Conservation (phyloP, 2,888 invertebrate genomes). For the Ormia ochracea region DNA sequence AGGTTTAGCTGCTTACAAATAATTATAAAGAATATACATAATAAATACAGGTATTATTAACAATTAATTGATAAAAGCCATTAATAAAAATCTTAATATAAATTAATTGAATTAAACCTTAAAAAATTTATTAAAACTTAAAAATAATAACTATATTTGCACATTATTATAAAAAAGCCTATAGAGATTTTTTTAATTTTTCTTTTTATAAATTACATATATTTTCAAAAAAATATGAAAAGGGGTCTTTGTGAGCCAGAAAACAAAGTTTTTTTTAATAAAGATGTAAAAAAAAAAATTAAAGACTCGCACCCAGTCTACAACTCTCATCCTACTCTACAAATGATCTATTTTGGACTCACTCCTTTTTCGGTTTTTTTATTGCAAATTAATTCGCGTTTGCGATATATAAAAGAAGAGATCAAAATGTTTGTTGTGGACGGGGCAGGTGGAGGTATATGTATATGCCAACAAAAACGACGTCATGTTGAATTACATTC, state of each 20-base stretch:
- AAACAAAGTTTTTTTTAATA: neutral
- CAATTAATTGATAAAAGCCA: constrained; percentile 34
- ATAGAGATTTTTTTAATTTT: neutral
- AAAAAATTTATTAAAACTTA: constrained; percentile 13
- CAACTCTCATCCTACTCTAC: too few relatives aligned
- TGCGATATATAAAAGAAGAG: too few relatives aligned
- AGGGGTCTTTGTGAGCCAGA: neutral
- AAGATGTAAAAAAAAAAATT: too few relatives aligned
- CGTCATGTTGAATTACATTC: too few relatives aligned
- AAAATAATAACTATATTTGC: constrained; percentile 57
- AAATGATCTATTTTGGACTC: too few relatives aligned
- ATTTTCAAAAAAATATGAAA: neutral
- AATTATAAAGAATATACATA: constrained; percentile 49
- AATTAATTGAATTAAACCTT: constrained; percentile 40
- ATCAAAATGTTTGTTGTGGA: too few relatives aligned
- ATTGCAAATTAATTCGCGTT: too few relatives aligned
- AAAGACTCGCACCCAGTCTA: too few relatives aligned
- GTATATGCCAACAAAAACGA: too few relatives aligned
- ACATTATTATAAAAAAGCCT: constrained; percentile 43
- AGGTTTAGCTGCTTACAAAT: constrained; percentile 60
- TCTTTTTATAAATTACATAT: neutral
- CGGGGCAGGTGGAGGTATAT: too few relatives aligned
- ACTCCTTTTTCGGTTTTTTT: too few relatives aligned
- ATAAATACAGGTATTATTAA: constrained; percentile 61
- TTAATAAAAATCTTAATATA: constrained; percentile 26